phyloP scores from a whole-genome alignment of 1,140 invertebrate species.

The Brachystomella parvula region DNA sequence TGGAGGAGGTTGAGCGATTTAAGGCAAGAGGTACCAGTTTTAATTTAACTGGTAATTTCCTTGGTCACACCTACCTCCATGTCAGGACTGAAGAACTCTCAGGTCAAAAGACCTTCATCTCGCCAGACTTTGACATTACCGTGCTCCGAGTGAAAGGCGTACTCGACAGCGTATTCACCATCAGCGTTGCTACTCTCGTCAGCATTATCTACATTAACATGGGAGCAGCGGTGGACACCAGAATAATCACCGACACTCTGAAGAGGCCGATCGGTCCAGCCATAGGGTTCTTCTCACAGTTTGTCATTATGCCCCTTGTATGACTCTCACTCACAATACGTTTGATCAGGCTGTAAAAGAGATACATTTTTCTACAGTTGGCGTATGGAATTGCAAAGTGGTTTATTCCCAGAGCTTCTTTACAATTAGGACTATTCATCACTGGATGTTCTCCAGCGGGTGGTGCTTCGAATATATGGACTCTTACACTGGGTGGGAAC shows the following conservation, averaged over 20 bases:
- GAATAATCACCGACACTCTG: constrained; percentile 59
- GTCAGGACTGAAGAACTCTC: constrained; percentile 32
- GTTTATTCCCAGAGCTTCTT: constrained; percentile 60
- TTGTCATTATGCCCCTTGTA: constrained; percentile 81
- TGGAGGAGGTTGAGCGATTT: not conserved
- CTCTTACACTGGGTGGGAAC: constrained; percentile 76
- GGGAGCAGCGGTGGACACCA: constrained; percentile 78
- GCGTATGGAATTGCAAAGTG: constrained; percentile 64
- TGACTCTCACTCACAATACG: constrained; percentile 40
- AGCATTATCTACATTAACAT: constrained; percentile 85
- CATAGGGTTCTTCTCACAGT: constrained; percentile 76
- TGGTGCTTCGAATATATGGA: constrained; percentile 94
- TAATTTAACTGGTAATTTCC: constrained; percentile 53
- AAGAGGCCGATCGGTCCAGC: constrained; percentile 69
- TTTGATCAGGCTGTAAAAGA: too few relatives aligned
- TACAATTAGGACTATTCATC: constrained; percentile 82
- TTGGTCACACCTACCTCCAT: constrained; percentile 50
- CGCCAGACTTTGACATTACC: constrained; percentile 46
- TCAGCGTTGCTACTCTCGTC: constrained; percentile 67
- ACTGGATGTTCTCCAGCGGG: constrained; percentile 84
- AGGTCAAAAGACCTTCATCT: not conserved
- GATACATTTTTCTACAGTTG: too few relatives aligned
- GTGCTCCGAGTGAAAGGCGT: constrained; percentile 55
- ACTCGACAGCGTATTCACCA: constrained; percentile 68
- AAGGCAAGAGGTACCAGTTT: constrained; percentile 40